These are phyloP conservation scores for Catharus fuscescens DNA, from an alignment of 2,113 vertebrate species.

Conservation along the genomic window DNA sequence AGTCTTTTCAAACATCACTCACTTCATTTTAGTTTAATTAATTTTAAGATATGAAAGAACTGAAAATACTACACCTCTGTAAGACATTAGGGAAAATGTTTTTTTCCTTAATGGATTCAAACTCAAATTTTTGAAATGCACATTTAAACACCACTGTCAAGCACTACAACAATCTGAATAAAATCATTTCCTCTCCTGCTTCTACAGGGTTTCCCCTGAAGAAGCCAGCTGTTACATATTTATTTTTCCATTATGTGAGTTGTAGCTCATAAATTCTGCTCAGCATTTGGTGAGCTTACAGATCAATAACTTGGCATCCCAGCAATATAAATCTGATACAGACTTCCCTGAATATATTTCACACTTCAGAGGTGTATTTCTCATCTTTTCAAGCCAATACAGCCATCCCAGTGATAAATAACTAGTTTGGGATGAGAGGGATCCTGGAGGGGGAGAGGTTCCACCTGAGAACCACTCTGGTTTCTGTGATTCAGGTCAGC, in stretches of 20 bases:
- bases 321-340: slow-evolving; percentile 46
- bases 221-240: slow-evolving; percentile 68
- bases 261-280: slow-evolving; percentile 60
- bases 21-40: slow-evolving; percentile 20
- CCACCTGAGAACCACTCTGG: neutral
- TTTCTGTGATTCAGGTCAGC: neutral
- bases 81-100: neutral
- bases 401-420: slow-evolving; percentile 8
- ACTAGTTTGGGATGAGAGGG: neutral
- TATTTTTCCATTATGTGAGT: slow-evolving; percentile 59
- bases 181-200: slow-evolving; percentile 56
- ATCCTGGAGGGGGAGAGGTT: neutral
- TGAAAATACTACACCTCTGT: neutral
- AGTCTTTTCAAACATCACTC: neutral
- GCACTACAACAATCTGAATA: neutral
- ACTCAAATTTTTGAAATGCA: slow-evolving; percentile 9
- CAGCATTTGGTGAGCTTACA: slow-evolving; percentile 45
- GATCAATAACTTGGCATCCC: slow-evolving; percentile 49
- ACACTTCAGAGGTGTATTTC: slow-evolving; percentile 30
- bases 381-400: slow-evolving; percentile 5
- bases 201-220: slow-evolving; percentile 39
- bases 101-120: neutral
- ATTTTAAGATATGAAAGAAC: neutral
- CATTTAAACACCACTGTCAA: slow-evolving; percentile 37
- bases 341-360: slow-evolving; percentile 49